Evolutionary conservation across 2,797 vertebrate genomes (phyloP), one percentile per base, ranked within the genome.

Genomic region (Helarctos malayanus): DNA sequence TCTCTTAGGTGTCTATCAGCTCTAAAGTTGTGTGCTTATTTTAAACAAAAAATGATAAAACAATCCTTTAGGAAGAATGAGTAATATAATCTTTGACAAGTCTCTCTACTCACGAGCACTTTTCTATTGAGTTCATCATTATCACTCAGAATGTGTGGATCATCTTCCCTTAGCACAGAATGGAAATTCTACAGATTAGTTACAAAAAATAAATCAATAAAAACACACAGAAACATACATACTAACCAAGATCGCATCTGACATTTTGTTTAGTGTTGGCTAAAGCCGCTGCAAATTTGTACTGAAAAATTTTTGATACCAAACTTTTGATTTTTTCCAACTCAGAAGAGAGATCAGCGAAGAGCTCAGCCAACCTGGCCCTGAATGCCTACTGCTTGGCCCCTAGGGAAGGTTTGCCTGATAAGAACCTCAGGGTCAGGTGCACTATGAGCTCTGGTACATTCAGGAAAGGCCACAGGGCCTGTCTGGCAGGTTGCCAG

Each of bases 31-130:
- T 32, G 13, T 82, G 47, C 41, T 93, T 86, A 68, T 49, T 59
- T 73, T 71, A 78, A 86, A 79, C 32, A 63, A 75, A 65, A 94
- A 94, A 57, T 91, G 18, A 85, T 47, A 79, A 90, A 88, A 41
- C 61, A 15, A 61, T 73, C 19, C 38, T 80, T 52, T 79, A 91
- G 45, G 65, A 92, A 52, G 19, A 89, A 79, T 82, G 14, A 27
- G 35, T 82, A 35, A 71, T 78, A 63, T 1, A 81, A 56, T 65
- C 47, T 80, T 91, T 63, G 29, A 94, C 59, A 91, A 91, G 32
- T 52, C 54, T 91, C 29, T 94, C 5, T 80, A n/a, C 68, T 89
- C 18, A 75, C 54, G 29, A 93, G 59, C 52, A 10, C 2, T 38
- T 96, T 96, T 80, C 29, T 87, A 12, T 13, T 78, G 41, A 54